A percentile compares a stretch with the other conserved stretches of the same genome.
Conservation (phyloP, 1,140 invertebrate genomes). For the Theocolax elegans region DNA sequence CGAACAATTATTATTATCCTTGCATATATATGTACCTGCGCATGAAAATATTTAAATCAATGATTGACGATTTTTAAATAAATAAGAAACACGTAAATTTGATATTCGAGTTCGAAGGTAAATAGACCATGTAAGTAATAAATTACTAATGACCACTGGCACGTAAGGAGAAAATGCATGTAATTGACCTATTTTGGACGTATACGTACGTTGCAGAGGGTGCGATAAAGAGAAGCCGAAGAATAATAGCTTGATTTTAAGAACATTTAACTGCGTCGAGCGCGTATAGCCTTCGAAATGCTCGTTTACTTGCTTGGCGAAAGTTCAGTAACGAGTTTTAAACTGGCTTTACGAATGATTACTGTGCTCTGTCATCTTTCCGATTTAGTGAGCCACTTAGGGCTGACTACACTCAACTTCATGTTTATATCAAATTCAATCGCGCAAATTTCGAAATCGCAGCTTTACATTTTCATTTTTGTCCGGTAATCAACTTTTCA, state of each 20-base stretch:
- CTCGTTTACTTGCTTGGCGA: not conserved
- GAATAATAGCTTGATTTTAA: constrained; percentile 23
- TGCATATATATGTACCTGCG: too few relatives aligned
- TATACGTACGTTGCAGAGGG: not conserved
- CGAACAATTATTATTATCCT: too few relatives aligned
- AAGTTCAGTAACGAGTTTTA: constrained; percentile 27
- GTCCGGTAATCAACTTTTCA: too few relatives aligned
- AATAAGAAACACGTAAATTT: too few relatives aligned
- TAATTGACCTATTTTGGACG: not conserved
- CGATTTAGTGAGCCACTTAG: constrained; percentile 17
- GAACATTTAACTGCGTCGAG: not conserved
- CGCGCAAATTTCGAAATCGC: too few relatives aligned
- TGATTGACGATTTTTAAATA: too few relatives aligned
- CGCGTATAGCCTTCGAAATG: not conserved
- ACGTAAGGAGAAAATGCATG: not conserved
- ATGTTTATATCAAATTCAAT: not conserved
- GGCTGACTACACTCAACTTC: not conserved
- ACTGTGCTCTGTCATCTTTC: constrained; percentile 9
- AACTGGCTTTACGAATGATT: not conserved
- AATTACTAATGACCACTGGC: not conserved
- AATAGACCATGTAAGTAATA: too few relatives aligned
- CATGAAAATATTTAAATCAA: too few relatives aligned
- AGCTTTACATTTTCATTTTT: too few relatives aligned
- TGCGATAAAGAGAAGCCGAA: not conserved
- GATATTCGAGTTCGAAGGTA: too few relatives aligned